phyloP scores from a whole-genome alignment of 2,113 vertebrate species.

The Spilogale gracilis region DNA sequence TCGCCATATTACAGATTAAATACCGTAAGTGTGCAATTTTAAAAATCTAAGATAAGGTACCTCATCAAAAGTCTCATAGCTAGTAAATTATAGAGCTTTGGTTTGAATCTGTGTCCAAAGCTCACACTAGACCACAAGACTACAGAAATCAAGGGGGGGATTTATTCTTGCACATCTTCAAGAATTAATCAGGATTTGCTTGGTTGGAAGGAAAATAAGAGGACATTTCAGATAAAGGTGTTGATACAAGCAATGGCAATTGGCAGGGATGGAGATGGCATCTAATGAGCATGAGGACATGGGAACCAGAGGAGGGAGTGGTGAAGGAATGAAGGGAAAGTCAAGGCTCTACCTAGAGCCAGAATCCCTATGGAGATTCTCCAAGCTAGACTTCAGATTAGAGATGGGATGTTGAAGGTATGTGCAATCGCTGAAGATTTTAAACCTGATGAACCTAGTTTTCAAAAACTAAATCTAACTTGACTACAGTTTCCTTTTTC shows the following conservation, averaged over 20 bases:
- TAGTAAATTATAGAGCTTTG: not conserved
- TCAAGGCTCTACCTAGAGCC: not conserved
- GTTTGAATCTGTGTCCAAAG: not conserved
- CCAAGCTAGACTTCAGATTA: not conserved
- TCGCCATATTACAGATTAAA: not conserved
- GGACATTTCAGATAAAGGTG: not conserved
- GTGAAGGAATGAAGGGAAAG: not conserved
- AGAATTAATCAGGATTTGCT: not conserved
- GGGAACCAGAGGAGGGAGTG: not conserved
- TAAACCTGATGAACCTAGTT: not conserved
- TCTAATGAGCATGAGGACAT: not conserved
- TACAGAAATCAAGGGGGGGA: not conserved
- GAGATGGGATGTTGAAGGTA: not conserved
- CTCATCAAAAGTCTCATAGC: not conserved
- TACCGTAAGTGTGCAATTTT: not conserved
- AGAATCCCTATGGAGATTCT: not conserved
- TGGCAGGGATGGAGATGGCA: not conserved
- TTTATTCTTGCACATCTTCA: not conserved
- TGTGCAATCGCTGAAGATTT: no score
- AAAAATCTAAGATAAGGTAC: not conserved
- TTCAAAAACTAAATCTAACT: constrained; percentile 1
- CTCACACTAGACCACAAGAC: not conserved
- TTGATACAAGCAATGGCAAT: not conserved
- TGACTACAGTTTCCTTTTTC: not conserved
- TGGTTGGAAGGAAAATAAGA: not conserved